Conservation (phyloP, 1,140 invertebrate genomes). For the Anadara kagoshimensis region DNA sequence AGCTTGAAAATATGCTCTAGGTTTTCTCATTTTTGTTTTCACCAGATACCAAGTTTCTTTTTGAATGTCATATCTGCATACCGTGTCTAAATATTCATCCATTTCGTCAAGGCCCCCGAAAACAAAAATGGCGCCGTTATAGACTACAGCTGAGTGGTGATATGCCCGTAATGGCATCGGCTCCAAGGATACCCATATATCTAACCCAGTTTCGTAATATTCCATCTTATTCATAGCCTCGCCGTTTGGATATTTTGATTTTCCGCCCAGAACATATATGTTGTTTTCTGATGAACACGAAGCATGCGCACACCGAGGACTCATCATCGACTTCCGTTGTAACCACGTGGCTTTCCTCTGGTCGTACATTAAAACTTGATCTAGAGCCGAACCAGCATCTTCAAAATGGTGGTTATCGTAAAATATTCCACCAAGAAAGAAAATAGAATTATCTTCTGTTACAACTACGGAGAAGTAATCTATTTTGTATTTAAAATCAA, state of each 20-base stretch:
- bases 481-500: slow-evolving; percentile 64
- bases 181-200: slow-evolving; percentile 51
- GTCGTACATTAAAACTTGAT: slow-evolving; percentile 52
- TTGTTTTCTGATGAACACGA: slow-evolving; percentile 32
- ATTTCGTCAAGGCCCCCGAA: slow-evolving; percentile 58
- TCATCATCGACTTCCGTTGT: slow-evolving; percentile 36
- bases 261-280: slow-evolving; percentile 63
- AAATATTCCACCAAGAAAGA: slow-evolving; percentile 63
- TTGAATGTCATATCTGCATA: slow-evolving; percentile 52
- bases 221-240: slow-evolving; percentile 47
- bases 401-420: slow-evolving; percentile 62
- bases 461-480: slow-evolving; percentile 55
- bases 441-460: slow-evolving; percentile 47
- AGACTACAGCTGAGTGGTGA: slow-evolving; percentile 49
- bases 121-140: slow-evolving; percentile 54
- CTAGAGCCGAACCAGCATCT: slow-evolving; percentile 46
- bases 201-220: slow-evolving; percentile 47
- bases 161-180: slow-evolving; percentile 57
- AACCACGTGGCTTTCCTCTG: slow-evolving; percentile 50
- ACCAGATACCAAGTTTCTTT: slow-evolving; percentile 56
- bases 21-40: slow-evolving; percentile 49
- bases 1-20: slow-evolving; percentile 50
- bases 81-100: slow-evolving; percentile 49
- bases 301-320: slow-evolving; percentile 54
- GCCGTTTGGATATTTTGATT: slow-evolving; percentile 48